phyloP scores from a whole-genome alignment of 1,140 invertebrate species.

The Hypsibius dujardini region DNA sequence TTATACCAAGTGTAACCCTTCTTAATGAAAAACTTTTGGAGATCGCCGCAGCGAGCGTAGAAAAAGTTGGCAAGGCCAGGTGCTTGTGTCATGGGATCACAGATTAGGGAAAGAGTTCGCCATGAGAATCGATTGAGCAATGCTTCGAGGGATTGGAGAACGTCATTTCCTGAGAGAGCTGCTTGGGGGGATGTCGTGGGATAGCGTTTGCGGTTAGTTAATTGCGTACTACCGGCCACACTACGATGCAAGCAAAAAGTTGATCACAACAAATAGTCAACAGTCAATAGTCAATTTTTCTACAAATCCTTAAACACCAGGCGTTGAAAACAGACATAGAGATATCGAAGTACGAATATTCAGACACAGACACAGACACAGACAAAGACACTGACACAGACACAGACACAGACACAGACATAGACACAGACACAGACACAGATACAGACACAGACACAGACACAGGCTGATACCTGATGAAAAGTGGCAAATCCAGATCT shows the following conservation, averaged over 20 bases:
- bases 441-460: no score
- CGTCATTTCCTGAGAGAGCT: neutral
- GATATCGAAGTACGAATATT: no score
- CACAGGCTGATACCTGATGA: neutral
- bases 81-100: neutral
- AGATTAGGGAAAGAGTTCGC: neutral
- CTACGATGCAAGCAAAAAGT: no score
- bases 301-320: no score
- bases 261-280: no score
- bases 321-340: no score
- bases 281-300: no score
- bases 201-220: conserved; percentile 9
- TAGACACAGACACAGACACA: no score
- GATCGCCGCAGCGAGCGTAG: neutral
- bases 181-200: neutral
- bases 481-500: conserved; percentile 12
- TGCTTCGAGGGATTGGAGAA: neutral
- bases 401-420: no score
- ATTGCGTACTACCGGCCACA: neutral
- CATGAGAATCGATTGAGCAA: neutral
- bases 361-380: no score
- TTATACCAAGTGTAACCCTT: neutral
- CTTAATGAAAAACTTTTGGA: neutral
- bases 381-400: no score
- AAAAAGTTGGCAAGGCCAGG: conserved; percentile 3